These are phyloP conservation scores for Recurvirostra avosetta DNA, from an alignment of 2,113 vertebrate species.

Conservation along the genomic window DNA sequence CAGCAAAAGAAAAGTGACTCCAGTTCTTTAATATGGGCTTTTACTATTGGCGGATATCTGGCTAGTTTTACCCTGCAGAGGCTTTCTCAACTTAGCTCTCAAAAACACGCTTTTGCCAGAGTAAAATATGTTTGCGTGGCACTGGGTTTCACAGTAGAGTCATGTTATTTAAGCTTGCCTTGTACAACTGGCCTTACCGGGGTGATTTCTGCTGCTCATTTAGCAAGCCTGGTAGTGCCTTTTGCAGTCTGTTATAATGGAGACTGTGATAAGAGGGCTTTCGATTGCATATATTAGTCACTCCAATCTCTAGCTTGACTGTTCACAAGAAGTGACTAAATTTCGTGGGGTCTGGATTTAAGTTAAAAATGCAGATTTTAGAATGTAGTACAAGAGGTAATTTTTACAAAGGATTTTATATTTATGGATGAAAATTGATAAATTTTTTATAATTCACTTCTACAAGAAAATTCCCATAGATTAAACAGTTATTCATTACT, in stretches of 20 bases:
- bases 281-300: not conserved
- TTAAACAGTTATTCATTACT: conserved; percentile 36
- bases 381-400: not conserved
- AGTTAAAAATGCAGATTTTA: conserved; percentile 55
- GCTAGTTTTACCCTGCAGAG: not conserved
- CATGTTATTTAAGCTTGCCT: not conserved
- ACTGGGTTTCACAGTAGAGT: not conserved
- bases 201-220: not conserved
- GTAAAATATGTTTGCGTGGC: not conserved
- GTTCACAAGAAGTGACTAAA: not conserved
- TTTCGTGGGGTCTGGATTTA: not conserved
- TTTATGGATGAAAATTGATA: conserved; percentile 52
- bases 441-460: conserved; percentile 55
- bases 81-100: not conserved
- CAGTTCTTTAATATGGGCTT: not conserved
- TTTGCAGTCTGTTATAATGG: not conserved
- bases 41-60: not conserved
- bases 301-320: not conserved
- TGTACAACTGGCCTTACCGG: not conserved
- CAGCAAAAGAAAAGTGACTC: not conserved
- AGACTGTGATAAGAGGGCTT: not conserved
- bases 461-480: conserved; percentile 18
- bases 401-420: conserved; percentile 37
- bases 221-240: not conserved
- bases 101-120: not conserved